Percentiles rank a stretch among this genome's conserved stretches.
These are phyloP conservation scores for Cosmopolites sordidus DNA, from an alignment of 2,888 invertebrate genomes.

Conservation along the genomic window DNA sequence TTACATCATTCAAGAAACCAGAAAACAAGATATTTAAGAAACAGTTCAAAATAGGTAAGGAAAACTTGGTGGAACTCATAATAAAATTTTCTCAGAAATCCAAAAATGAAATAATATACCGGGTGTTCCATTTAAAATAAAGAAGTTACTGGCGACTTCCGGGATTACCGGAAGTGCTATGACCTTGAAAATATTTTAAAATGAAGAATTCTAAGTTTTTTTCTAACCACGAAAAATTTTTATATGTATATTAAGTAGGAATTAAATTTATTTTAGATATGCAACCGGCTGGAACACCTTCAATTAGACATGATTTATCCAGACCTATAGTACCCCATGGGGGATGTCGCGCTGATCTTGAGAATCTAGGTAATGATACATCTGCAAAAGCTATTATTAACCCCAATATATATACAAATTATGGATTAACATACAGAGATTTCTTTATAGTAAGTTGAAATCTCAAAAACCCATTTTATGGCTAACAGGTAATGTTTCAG, in stretches of 20 bases:
- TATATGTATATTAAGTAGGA: no score
- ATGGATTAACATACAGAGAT: slow-evolving; percentile 46
- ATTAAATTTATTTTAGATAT: slow-evolving; percentile 33
- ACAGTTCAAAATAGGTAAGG: no score
- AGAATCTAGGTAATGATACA: slow-evolving; percentile 41
- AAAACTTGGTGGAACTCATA: background rate
- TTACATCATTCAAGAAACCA: no score
- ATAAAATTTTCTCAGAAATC: no score
- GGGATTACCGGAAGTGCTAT: no score
- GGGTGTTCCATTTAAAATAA: no score
- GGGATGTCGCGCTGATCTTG: slow-evolving; percentile 38
- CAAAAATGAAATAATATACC: no score
- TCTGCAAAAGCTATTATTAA: slow-evolving; percentile 43
- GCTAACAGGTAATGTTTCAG: slow-evolving; percentile 35
- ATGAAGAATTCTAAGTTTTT: no score
- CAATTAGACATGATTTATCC: slow-evolving; percentile 36
- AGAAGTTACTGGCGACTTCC: no score
- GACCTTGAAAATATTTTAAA: no score
- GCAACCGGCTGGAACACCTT: slow-evolving; percentile 39
- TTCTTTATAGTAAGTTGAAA: slow-evolving; percentile 44
- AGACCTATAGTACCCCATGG: slow-evolving; percentile 35
- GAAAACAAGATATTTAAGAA: no score
- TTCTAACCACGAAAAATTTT: no score
- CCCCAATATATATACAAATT: slow-evolving; percentile 48
- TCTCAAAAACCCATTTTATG: background rate